These are phyloP conservation scores for Temnothorax rugatulus DNA, from an alignment of 2,888 invertebrate species.

Conservation along the genomic window DNA sequence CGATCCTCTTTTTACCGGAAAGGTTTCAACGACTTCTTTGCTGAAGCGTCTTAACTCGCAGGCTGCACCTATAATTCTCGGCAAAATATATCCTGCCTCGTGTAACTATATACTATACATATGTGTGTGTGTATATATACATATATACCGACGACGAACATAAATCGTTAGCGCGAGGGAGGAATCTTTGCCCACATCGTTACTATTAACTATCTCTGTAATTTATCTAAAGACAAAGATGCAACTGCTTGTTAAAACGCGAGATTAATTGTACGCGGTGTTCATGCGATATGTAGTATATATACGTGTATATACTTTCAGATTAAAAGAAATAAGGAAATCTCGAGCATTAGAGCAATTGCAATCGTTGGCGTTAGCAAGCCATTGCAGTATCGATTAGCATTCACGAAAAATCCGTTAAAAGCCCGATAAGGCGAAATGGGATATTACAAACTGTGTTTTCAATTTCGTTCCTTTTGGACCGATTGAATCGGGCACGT, in stretches of 20 bases:
- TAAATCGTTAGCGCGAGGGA: conserved; percentile 31
- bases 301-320: neutral
- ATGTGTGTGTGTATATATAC: neutral
- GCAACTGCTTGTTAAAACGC: neutral
- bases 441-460: conserved; percentile 48
- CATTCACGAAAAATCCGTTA: conserved; percentile 25
- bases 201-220: conserved; percentile 39
- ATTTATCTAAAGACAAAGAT: conserved; percentile 32
- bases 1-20: conserved; percentile 48
- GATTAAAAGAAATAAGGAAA: neutral
- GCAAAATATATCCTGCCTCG: neutral
- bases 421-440: conserved; percentile 52
- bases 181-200: conserved; percentile 21
- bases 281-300: neutral
- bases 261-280: conserved; percentile 1
- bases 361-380: conserved; percentile 13
- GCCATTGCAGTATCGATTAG: conserved; percentile 40
- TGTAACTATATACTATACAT: conserved; percentile 10
- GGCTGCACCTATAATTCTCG: conserved; percentile 38
- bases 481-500: conserved; percentile 37
- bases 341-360: neutral
- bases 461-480: conserved; percentile 48
- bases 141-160: neutral
- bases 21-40: conserved; percentile 58
- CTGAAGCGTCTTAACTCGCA: conserved; percentile 40